Percentiles rank a stretch among this genome's conserved stretches.
phyloP scores from a whole-genome alignment of 2,113 vertebrate species.

The Camelus dromedarius region DNA sequence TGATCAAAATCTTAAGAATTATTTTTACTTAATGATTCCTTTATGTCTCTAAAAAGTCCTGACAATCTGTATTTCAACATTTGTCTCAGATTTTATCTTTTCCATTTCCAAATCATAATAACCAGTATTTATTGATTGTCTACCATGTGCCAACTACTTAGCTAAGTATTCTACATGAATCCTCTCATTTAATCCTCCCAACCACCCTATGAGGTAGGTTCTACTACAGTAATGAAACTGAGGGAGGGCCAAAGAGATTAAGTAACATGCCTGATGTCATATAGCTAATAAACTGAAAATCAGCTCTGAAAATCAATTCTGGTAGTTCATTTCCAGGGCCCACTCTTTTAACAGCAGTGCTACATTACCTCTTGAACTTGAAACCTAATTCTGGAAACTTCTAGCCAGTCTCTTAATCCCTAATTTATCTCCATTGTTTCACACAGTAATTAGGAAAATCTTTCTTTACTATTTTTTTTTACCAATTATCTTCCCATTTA shows the following conservation, averaged over 20 bases:
- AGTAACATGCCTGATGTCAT: not conserved
- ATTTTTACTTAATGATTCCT: slow-evolving; percentile 1
- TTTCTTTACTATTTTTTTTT: slow-evolving; percentile 4
- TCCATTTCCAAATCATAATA: slow-evolving; percentile 1
- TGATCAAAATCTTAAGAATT: slow-evolving; percentile 32
- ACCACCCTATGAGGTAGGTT: not conserved
- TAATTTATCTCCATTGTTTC: slow-evolving; percentile 13
- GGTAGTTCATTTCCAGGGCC: not conserved
- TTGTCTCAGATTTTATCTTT: not conserved
- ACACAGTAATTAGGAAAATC: not conserved
- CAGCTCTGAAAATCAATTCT: too few relatives aligned
- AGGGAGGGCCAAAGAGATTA: not conserved
- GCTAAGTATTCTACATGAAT: not conserved
- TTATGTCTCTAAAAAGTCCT: slow-evolving; percentile 10
- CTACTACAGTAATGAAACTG: not conserved
- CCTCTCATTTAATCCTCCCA: not conserved
- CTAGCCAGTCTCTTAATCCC: not conserved
- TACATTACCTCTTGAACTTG: not conserved
- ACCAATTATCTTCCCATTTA: not conserved
- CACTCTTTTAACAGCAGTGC: not conserved
- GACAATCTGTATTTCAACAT: not conserved
- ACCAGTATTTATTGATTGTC: not conserved
- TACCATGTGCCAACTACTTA: not conserved
- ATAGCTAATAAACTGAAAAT: not conserved
- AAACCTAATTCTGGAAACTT: slow-evolving; percentile 1